Base-by-base conservation (phyloP, 2,888 invertebrate species). In the Barypeithes pellucidus region DNA sequence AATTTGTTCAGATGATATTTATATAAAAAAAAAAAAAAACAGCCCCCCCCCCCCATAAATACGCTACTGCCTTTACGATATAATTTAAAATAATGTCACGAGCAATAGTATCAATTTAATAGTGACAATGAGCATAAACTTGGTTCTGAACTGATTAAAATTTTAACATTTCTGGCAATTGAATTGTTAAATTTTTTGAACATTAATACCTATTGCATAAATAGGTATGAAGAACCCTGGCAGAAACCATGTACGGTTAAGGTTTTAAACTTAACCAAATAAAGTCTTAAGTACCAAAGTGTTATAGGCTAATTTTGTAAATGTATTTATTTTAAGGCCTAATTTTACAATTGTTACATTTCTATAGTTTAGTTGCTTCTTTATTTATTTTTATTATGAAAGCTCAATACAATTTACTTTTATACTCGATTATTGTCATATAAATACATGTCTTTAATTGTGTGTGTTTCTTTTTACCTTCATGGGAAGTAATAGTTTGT, bases 381-480 rank as follows among this genome's bases (percentile, higher is more conserved):
- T 57, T 57, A 57, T 57, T 57, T 57, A 33, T 57, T 57, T 16
- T 33, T 57, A 16, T 33, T 57, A 16, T 33, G 18, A 57, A 57
- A 57, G 54, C 54, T 57, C 54, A 57, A 57, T 57, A 57, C 54
- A 57, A 57, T 57, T 57, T 57, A 57, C 54, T 57, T 57, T 57
- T 57, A 33, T 57, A 57, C 54, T 57, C 54, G 5, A 18, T 57
- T 33, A n/a, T 33, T 18, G 33, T 57, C 16, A 57, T 57, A 16
- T 18, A 57, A 50, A 50, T 50, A 29, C 29, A 57, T 57, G 33
- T 16, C 33, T 57, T 33, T 14, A 29, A 2, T 24, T 33, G n/a
- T 33, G 24, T 33, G 24, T 24, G 54, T 57, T 57, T 57, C 18
- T 9, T 57, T 33, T 52, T 12, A 12, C 12, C 4, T 39, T 39